Evolutionary conservation across 2,797 vertebrate species (phyloP).

Genomic region (Semaprochilodus insignis): DNA sequence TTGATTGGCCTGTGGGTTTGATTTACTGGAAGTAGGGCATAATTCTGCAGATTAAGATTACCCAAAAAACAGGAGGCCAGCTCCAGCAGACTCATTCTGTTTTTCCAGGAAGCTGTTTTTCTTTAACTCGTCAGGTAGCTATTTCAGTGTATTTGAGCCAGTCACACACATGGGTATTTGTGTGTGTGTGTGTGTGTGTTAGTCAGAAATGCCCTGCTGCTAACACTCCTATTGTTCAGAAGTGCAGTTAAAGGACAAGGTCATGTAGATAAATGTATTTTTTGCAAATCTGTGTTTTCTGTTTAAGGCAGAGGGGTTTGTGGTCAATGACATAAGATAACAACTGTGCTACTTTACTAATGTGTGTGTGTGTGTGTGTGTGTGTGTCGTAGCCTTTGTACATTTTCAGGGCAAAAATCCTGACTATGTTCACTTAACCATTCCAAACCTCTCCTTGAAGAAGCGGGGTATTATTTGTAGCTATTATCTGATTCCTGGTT

Average conservation of each 20-base stretch:
- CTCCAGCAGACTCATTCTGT: background rate
- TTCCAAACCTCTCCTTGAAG: too few relatives aligned
- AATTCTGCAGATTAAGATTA: conserved; percentile 9
- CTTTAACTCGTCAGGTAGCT: conserved; percentile 26
- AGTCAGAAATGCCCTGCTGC: conserved; percentile 27
- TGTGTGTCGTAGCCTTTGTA: conserved; percentile 28
- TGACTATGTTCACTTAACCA: too few relatives aligned
- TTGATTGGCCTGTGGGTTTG: background rate
- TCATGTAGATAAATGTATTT: conserved; percentile 48
- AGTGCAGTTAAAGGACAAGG: conserved; percentile 54
- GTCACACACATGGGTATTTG: background rate
- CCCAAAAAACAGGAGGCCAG: background rate
- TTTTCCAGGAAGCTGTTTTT: background rate
- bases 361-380: conserved; percentile 3
- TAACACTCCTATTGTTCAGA: conserved; percentile 49
- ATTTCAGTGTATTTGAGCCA: background rate
- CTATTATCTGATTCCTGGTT: too few relatives aligned
- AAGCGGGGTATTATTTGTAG: too few relatives aligned
- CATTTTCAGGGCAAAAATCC: background rate
- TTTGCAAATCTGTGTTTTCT: conserved; percentile 29
- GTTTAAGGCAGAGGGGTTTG: conserved; percentile 14
- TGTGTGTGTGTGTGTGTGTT: conserved; percentile 5
- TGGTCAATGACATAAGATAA: conserved; percentile 34
- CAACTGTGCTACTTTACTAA: background rate
- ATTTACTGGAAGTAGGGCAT: background rate